Base-by-base conservation (phyloP, 2,113 vertebrate species). In the Festucalex cinctus region DNA sequence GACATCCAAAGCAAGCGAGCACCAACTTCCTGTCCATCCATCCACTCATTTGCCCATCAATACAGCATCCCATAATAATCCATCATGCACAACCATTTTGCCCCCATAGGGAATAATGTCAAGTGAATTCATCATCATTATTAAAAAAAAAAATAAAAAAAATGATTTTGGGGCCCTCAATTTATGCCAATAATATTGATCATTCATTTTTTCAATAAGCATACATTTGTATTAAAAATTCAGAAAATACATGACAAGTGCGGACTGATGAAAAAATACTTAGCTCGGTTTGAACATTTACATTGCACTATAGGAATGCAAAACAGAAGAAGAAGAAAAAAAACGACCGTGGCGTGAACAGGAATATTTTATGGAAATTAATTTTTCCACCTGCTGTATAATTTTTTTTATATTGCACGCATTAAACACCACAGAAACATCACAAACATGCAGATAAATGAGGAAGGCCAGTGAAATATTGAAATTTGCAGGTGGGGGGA, bases 1-100 rank as follows among this genome's bases (percentile, higher is more conserved):
- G 68, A 85, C 81, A 71, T 81, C 68, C 51, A 80, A 86, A 77
- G 79, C 66, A 83, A 65, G 59, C 41, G 64, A 70, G 48, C 51
- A 59, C 63, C 37, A 74, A 63, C 72, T 74, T 78, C 17, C 57
- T 69, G 16, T 64, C 28, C 68, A 77, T 72, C 63, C 70, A 65
- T 71, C 69, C 68, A 12, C 63, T 37, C 53, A 65, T 68, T 48
- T 49, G 44, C 36, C 36, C n/a, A 70, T 69, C 65, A 60, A 51
- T 74, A 62, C 1, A n/a, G 59, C 63, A 10, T 69, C 22, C 9
- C 39, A 43, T 62, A 43, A 62, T 62, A 24, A 17, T 61, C 14
- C 46, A 39, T 44, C 58, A 66, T 24, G 3, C 57, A 12, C 43
- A 28, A 57, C 6, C 17, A 6, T 24, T 16, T 24, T 24, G 1